Percentiles rank a stretch among this genome's conserved stretches.
Conservation (phyloP, 2,888 invertebrate genomes). For the Eremobia ochroleuca region DNA sequence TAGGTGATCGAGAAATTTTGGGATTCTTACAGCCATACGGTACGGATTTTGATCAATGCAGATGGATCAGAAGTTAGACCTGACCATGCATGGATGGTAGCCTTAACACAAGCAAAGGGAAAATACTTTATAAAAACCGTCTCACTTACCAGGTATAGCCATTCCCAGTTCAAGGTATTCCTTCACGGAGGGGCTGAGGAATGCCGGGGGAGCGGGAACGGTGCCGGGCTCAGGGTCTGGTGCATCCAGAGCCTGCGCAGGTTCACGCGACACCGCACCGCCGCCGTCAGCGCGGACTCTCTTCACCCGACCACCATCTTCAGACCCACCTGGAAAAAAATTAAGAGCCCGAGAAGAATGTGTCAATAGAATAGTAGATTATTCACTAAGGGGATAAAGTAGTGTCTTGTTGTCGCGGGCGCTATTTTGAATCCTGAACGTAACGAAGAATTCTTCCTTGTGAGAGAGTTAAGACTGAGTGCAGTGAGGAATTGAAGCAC, state of each 20-base stretch:
- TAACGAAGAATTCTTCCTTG: no score
- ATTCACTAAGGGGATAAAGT: no score
- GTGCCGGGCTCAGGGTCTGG: conserved; percentile 88
- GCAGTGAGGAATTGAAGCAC: no score
- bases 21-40: not conserved
- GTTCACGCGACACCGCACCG: conserved; percentile 80
- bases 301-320: conserved; percentile 92
- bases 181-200: conserved; percentile 96
- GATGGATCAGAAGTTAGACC: not conserved
- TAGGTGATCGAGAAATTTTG: not conserved
- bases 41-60: not conserved
- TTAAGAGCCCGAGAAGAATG: conserved; percentile 16
- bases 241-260: conserved; percentile 86
- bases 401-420: no score
- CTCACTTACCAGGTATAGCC: conserved; percentile 95
- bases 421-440: no score
- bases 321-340: conserved; percentile 89
- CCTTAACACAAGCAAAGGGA: not conserved
- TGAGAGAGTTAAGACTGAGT: no score
- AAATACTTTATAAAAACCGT: not conserved
- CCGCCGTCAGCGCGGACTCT: conserved; percentile 89
- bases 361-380: conserved; percentile 27
- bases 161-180: conserved; percentile 97
- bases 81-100: not conserved
- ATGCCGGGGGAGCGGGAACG: conserved; percentile 93